Percentiles rank a stretch among this genome's conserved stretches.
Evolutionary conservation across 2,888 invertebrate genomes (phyloP).

Genomic region (Dysmachus trigonus): DNA sequence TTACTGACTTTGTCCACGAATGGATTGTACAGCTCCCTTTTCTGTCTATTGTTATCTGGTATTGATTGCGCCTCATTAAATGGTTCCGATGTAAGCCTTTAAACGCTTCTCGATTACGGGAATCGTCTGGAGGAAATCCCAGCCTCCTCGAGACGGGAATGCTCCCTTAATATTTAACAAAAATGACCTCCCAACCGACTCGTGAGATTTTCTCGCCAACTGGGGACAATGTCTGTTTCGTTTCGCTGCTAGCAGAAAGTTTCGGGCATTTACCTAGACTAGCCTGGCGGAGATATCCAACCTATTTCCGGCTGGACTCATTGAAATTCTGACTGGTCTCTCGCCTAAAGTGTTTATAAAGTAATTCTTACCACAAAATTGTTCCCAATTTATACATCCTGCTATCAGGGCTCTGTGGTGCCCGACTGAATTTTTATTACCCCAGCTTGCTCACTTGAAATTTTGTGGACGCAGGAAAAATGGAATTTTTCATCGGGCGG

Average conservation of each 20-base stretch:
- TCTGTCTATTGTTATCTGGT: not conserved
- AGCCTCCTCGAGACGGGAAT: not conserved
- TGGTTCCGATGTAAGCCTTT: not conserved
- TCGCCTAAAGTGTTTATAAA: slow-evolving; percentile 41
- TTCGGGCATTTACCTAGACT: not conserved
- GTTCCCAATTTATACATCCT: slow-evolving; percentile 42
- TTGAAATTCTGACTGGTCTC: not conserved
- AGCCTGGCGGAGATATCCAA: not conserved
- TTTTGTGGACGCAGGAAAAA: not conserved
- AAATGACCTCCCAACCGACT: not conserved
- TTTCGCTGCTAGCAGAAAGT: not conserved
- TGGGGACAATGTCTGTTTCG: not conserved
- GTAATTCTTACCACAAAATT: slow-evolving; percentile 43
- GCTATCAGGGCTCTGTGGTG: slow-evolving; percentile 3
- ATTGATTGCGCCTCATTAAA: not conserved
- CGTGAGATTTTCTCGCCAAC: not conserved
- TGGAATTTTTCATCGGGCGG: not conserved
- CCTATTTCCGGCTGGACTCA: slow-evolving; percentile 24
- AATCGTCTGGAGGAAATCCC: not conserved
- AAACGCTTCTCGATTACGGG: not conserved
- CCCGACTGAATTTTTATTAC: slow-evolving; percentile 34
- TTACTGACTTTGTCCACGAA: not conserved
- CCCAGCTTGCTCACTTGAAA: not conserved
- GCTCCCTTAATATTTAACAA: not conserved
- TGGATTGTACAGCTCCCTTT: not conserved